Percentiles rank a stretch among this genome's conserved stretches.
phyloP scores from a whole-genome alignment of 1,140 invertebrate species.

The Asobara japonica region DNA sequence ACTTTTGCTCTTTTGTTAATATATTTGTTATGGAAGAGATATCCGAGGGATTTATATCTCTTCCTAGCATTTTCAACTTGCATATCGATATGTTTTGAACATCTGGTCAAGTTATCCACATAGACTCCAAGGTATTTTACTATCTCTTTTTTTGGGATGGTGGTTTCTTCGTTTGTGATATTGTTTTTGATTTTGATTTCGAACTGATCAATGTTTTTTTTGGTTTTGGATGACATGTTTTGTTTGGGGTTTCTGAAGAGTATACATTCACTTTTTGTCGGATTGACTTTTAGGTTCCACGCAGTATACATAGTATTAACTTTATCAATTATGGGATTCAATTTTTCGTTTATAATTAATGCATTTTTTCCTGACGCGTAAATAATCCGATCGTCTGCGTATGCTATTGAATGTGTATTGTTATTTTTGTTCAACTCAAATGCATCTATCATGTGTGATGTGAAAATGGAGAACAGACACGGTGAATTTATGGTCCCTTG shows the following conservation, averaged over 20 bases:
- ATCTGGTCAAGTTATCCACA: background rate
- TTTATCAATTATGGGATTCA: conserved; percentile 26
- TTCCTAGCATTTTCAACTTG: background rate
- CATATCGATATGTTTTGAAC: background rate
- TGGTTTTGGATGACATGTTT: background rate
- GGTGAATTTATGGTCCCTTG: conserved; percentile 18
- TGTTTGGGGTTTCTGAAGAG: conserved; percentile 18
- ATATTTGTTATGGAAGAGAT: background rate
- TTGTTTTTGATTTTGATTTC: background rate
- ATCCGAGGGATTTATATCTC: background rate
- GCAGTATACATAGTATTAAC: conserved; percentile 15
- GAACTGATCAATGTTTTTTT: conserved; percentile 8
- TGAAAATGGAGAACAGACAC: conserved; percentile 22
- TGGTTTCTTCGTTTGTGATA: background rate
- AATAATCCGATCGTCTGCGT: conserved; percentile 33
- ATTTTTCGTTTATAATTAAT: background rate
- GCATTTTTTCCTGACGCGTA: conserved; percentile 12
- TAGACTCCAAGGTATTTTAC: no score
- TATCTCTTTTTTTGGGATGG: background rate
- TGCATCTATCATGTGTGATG: background rate
- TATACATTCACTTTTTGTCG: conserved; percentile 33
- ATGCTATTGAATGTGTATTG: background rate
- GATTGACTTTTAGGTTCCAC: conserved; percentile 32
- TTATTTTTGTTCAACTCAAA: conserved; percentile 8
- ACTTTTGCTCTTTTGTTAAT: background rate